Conservation (phyloP, 2,888 invertebrate species). For the Dasypogon diadema region DNA sequence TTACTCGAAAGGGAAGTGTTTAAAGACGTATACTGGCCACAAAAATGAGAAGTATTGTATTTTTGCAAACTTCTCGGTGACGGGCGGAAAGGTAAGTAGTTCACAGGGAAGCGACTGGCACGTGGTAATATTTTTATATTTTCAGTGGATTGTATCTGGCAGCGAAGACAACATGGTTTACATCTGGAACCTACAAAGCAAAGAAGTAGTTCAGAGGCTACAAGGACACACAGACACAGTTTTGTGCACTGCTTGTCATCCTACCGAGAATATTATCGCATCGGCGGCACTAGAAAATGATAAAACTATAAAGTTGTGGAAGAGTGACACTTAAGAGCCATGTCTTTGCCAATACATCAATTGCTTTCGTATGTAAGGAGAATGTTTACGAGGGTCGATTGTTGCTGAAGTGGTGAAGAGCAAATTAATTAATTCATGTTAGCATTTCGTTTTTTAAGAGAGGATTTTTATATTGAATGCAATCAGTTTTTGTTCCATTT, state of each 20-base stretch:
- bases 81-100: slow-evolving; percentile 90
- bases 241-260: slow-evolving; percentile 98
- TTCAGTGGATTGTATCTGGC: slow-evolving; percentile 99
- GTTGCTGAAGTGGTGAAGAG: no score
- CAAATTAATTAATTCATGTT: not conserved
- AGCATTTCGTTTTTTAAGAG: not conserved
- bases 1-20: slow-evolving; percentile 97
- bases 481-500: not conserved
- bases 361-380: not conserved
- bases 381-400: not conserved
- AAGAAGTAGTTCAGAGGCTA: slow-evolving; percentile 98
- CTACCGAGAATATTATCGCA: slow-evolving; percentile 98
- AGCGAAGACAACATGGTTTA: slow-evolving; percentile 99
- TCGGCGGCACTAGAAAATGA: slow-evolving; percentile 98
- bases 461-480: no score
- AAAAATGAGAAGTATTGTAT: slow-evolving; percentile 99
- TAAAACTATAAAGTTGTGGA: slow-evolving; percentile 99
- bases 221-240: slow-evolving; percentile 97
- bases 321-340: slow-evolving; percentile 86
- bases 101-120: no score
- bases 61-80: slow-evolving; percentile 99
- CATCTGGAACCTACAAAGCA: slow-evolving; percentile 99
- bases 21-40: slow-evolving; percentile 98
- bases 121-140: slow-evolving; percentile 53
- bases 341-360: slow-evolving; percentile 3